These are phyloP conservation scores for Axinella damicornis DNA, from an alignment of 37 sponge, comb jelly and placozoan genomes.

Conservation along the genomic window DNA sequence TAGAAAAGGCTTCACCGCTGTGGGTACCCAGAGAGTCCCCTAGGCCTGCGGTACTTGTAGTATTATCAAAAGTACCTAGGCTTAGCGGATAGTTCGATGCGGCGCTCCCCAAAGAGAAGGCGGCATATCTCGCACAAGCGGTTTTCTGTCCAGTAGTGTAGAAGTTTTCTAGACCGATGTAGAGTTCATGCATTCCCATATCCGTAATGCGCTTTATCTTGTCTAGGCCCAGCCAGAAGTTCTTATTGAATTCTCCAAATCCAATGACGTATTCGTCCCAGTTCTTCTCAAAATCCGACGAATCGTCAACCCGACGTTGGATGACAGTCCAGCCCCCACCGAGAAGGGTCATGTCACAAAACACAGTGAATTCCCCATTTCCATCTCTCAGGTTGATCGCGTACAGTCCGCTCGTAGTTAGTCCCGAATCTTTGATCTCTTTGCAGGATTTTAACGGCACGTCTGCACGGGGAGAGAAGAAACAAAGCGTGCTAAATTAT, in stretches of 20 bases:
- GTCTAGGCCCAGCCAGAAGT: slow-evolving; percentile 80
- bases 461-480: slow-evolving; percentile 30
- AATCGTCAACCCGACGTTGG: slow-evolving; percentile 38
- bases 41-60: too few relatives aligned
- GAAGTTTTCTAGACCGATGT: slow-evolving; percentile 27
- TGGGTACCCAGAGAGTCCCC: slow-evolving; percentile 41
- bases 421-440: slow-evolving; percentile 44
- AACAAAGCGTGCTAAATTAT: neutral
- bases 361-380: slow-evolving; percentile 42
- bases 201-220: slow-evolving; percentile 61
- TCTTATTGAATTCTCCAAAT: slow-evolving; percentile 64
- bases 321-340: slow-evolving; percentile 77
- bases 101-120: slow-evolving; percentile 39
- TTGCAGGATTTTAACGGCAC: slow-evolving; percentile 54
- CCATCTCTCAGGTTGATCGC: slow-evolving; percentile 7
- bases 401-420: slow-evolving; percentile 44
- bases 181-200: slow-evolving; percentile 15
- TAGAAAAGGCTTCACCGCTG: slow-evolving; percentile 49
- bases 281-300: slow-evolving; percentile 34
- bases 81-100: slow-evolving; percentile 30
- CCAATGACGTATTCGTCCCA: slow-evolving; percentile 53
- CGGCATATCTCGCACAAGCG: slow-evolving; percentile 29
- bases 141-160: too few relatives aligned
- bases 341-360: slow-evolving; percentile 62
- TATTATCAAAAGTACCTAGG: slow-evolving; percentile 18